A percentile compares a stretch with the other conserved stretches of the same genome.
These are phyloP conservation scores for Watsonalla cultraria DNA, from an alignment of 2,888 invertebrate species.

Conservation along the genomic window DNA sequence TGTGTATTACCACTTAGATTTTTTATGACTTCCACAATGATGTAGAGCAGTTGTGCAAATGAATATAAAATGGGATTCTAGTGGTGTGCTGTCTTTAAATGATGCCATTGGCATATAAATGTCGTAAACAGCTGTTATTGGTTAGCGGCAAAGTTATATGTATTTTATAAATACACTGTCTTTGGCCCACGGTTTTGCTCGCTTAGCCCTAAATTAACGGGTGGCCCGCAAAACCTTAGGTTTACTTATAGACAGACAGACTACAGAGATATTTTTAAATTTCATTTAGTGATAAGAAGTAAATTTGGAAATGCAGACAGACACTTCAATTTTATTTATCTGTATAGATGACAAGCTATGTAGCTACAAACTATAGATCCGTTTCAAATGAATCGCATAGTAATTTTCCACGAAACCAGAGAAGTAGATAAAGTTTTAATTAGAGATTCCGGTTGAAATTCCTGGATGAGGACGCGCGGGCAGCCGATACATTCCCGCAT, in stretches of 20 bases:
- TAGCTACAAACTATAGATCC: not conserved
- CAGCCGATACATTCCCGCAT: slow-evolving; percentile 68
- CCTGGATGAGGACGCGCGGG: slow-evolving; percentile 53
- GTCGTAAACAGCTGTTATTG: no score
- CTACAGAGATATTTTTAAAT: no score
- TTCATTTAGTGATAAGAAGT: no score
- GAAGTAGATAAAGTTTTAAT: slow-evolving; percentile 75
- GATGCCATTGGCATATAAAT: no score
- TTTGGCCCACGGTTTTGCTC: no score
- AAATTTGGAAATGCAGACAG: no score
- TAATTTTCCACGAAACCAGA: slow-evolving; percentile 34
- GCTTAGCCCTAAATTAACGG: no score
- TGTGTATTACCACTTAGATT: not conserved
- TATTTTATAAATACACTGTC: no score
- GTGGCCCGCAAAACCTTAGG: no score
- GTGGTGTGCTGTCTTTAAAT: not conserved
- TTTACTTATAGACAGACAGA: no score
- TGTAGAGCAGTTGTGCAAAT: not conserved
- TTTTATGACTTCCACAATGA: not conserved
- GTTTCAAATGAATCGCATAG: not conserved
- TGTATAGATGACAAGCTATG: not conserved
- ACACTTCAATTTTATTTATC: no score
- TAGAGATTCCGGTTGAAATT: slow-evolving; percentile 73
- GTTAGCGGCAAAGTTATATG: no score
- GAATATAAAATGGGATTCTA: not conserved